These are phyloP conservation scores for Petrosia ficiformis DNA, from an alignment of 37 sponge, comb jelly and placozoan species.

Conservation along the genomic window DNA sequence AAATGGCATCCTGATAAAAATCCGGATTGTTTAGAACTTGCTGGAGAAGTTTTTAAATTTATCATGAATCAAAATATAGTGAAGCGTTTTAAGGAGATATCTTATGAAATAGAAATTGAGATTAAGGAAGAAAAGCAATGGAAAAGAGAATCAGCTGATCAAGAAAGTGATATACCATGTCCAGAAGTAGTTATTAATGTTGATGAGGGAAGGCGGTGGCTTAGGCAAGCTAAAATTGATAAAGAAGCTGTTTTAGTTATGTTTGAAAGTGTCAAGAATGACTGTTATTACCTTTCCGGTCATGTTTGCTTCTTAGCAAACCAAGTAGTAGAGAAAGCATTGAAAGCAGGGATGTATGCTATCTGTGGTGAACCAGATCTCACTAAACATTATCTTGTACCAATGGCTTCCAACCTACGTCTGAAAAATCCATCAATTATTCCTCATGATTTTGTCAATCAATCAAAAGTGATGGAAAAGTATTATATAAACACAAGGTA, in stretches of 20 bases:
- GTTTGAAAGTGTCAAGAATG: neutral
- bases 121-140: no score
- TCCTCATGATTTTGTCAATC: constrained; percentile 11
- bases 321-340: constrained; percentile 62
- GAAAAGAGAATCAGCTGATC: neutral
- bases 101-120: no score
- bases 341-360: constrained; percentile 50
- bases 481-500: no score
- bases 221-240: constrained; percentile 38
- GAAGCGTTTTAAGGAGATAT: constrained; percentile 1
- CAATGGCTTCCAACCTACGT: no score
- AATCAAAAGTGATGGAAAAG: no score
- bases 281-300: neutral
- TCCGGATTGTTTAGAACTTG: constrained; percentile 22
- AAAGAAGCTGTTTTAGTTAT: neutral
- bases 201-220: constrained; percentile 32
- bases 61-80: constrained; percentile 7
- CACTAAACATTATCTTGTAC: no score
- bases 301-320: constrained; percentile 63
- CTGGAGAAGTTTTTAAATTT: constrained; percentile 44
- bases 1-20: constrained; percentile 63
- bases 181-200: neutral
- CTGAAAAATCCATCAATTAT: constrained; percentile 1
- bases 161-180: neutral
- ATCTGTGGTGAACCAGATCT: constrained; percentile 42